Evolutionary conservation across 2,888 invertebrate genomes (phyloP).

Genomic region (Ashinkailepas kermadecensis): DNA sequence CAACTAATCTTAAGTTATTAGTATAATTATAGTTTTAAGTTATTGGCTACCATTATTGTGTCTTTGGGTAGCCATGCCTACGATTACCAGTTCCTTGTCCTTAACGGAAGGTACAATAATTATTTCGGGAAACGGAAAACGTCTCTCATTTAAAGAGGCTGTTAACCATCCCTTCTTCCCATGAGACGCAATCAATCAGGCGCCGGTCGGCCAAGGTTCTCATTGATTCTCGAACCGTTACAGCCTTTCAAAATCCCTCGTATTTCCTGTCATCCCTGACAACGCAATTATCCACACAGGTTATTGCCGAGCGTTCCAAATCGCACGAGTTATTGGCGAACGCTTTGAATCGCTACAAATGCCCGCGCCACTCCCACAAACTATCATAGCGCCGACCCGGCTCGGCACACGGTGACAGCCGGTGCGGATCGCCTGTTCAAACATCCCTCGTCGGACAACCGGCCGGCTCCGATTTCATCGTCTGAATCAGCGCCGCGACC

Average conservation of each 20-base stretch:
- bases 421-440: not conserved
- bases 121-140: not conserved
- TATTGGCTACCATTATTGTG: too few species aligned
- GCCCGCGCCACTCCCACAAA: not conserved
- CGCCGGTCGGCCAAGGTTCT: not conserved
- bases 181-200: not conserved
- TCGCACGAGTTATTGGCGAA: not conserved
- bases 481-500: not conserved
- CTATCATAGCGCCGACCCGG: not conserved
- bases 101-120: too few species aligned
- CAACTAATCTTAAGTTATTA: too few species aligned
- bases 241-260: slow-evolving; percentile 9
- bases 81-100: too few species aligned
- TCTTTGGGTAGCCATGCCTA: too few species aligned
- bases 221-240: slow-evolving; percentile 6
- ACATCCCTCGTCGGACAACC: not conserved
- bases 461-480: not conserved
- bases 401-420: not conserved
- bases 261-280: not conserved
- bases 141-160: not conserved
- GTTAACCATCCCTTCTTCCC: not conserved
- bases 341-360: not conserved
- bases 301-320: not conserved
- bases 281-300: slow-evolving; percentile 3
- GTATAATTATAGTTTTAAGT: too few species aligned